Base-by-base conservation (phyloP, 1,140 invertebrate genomes). In the silkworm (Bombyx mori) region DNA sequence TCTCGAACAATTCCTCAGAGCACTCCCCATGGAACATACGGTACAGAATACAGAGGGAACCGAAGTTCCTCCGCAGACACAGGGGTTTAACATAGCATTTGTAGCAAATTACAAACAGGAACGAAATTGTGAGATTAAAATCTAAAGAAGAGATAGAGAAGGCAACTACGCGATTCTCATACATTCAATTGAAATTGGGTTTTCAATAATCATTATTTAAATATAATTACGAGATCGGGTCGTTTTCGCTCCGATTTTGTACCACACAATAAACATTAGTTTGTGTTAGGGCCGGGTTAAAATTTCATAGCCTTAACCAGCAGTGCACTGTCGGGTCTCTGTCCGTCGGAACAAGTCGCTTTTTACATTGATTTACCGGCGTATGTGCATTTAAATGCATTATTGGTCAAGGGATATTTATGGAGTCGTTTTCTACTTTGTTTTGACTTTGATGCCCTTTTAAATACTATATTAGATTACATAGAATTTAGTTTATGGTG, bases 271-370 rank as follows among this genome's bases (percentile, higher is more conserved):
- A 44, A 44, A 55, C 53, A 8, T 26, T 50, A 55, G 42, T 60
- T 52, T 51, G 42, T 51, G 58, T 61, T 52, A 42, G 61, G 60
- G 60, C 67, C 60, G 62, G 66, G 66, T 74, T 76, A 73, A 73
- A 74, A 74, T 76, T 76, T 74, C 69, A 76, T 67, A 42, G 63
- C 69, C 71, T 67, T 73, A 76, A 73, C 69, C 66, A 66, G 71
- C 56, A 42, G 46, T 44, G 49, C 43, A 56, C 47, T 66, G 62
- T 62, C 61, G 57, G 43, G 59, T 60, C 51, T 58, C 48, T 51
- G 61, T 53, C 68, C 63, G 67, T 71, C 62, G 65, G 58, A 58
- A 56, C 54, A 49, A 49, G n/a, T 49, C 48, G 10, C 48, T n/a
- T 18, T n/a, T 49, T 49, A 10, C 48, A 12, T 9, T 8, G 45